A percentile compares a stretch with the other conserved stretches of the same genome.
Evolutionary conservation across 1,140 invertebrate genomes (phyloP).

Genomic region (Thaumetopoea pityocampa): DNA sequence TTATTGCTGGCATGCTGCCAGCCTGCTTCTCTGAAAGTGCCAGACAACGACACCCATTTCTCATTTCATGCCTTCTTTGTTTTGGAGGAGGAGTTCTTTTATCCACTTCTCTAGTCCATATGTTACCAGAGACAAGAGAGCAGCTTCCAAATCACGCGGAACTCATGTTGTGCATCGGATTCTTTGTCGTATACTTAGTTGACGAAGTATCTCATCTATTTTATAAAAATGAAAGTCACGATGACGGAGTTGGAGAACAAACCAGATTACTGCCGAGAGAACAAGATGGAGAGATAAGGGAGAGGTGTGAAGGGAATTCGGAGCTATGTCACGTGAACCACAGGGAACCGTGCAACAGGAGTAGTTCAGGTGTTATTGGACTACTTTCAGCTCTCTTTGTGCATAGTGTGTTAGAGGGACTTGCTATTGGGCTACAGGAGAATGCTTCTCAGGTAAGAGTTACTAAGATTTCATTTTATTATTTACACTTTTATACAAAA

Average conservation of each 20-base stretch:
- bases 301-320: conserved; percentile 53
- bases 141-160: conserved; percentile 79
- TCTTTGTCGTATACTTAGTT: conserved; percentile 87
- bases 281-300: conserved; percentile 45
- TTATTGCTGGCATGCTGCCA: conserved; percentile 82
- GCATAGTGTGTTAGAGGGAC: conserved; percentile 87
- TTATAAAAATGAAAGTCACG: conserved; percentile 57
- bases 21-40: conserved; percentile 76
- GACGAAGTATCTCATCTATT: conserved; percentile 85
- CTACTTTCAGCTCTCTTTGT: conserved; percentile 84
- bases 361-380: conserved; percentile 77
- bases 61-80: conserved; percentile 82
- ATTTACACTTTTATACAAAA: no score
- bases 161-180: conserved; percentile 83
- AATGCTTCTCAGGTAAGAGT: conserved; percentile 76
- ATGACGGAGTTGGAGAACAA: conserved; percentile 48
- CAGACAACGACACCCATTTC: conserved; percentile 75
- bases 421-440: conserved; percentile 88
- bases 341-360: conserved; percentile 76
- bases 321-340: conserved; percentile 80
- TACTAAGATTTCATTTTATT: conserved; percentile 1
- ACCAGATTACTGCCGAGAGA: conserved; percentile 30
- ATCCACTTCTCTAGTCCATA: conserved; percentile 88
- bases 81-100: conserved; percentile 91
- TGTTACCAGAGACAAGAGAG: conserved; percentile 86